phyloP scores from a whole-genome alignment of 2,113 vertebrate genomes.

The Pedetes capensis region DNA sequence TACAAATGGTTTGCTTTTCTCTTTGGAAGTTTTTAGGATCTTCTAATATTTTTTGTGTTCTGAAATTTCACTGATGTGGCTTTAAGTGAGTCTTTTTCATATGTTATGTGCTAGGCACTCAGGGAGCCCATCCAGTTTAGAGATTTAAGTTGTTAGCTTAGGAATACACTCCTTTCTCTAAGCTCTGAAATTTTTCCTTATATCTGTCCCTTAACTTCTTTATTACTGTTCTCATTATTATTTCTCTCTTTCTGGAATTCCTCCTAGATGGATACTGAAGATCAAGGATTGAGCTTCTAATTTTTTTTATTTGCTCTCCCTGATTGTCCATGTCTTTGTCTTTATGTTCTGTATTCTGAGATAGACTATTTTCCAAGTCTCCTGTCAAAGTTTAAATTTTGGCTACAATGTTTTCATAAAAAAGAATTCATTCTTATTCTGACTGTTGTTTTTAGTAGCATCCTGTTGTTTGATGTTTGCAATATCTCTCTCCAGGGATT shows the following conservation, averaged over 20 bases:
- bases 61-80: background rate
- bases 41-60: background rate
- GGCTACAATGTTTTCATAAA: background rate
- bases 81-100: background rate
- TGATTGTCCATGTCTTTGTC: background rate
- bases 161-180: background rate
- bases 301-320: background rate
- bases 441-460: background rate
- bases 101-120: background rate
- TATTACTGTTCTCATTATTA: background rate
- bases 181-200: background rate
- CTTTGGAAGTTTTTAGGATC: background rate
- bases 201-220: background rate
- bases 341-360: background rate
- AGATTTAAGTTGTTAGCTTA: background rate
- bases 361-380: background rate
- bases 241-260: too few species aligned
- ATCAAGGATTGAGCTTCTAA: too few species aligned
- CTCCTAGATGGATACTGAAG: too few species aligned
- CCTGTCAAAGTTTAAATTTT: slow-evolving; percentile 11
- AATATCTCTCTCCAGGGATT: background rate
- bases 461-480: background rate
- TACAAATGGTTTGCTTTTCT: background rate
- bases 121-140: background rate
- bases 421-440: background rate